Conservation (phyloP, 2,797 vertebrate species). For the Urocyon cinereoargenteus region DNA sequence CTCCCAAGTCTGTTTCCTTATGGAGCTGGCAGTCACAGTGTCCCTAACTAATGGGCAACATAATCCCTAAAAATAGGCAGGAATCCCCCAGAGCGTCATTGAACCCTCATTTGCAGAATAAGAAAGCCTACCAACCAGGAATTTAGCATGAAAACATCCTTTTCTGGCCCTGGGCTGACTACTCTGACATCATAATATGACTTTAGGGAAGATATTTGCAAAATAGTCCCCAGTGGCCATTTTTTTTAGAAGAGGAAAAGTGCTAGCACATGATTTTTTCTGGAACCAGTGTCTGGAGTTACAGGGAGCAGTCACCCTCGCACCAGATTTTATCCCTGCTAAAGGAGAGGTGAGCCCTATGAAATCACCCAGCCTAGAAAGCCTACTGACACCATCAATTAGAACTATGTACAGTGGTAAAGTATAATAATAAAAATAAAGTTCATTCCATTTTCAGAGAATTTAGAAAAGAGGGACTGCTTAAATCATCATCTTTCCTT, state of each 20-base stretch:
- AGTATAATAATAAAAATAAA: neutral
- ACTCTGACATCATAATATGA: neutral
- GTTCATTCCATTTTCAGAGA: neutral
- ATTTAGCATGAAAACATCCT: neutral
- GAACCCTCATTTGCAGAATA: neutral
- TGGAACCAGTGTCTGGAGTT: neutral
- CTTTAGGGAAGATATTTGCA: neutral
- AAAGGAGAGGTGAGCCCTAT: neutral
- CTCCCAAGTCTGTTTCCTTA: neutral
- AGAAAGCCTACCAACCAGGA: neutral
- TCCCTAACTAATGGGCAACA: neutral
- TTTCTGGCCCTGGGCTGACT: neutral
- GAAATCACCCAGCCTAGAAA: neutral
- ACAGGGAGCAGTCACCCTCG: neutral
- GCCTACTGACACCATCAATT: neutral
- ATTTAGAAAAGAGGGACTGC: neutral
- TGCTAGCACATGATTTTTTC: neutral
- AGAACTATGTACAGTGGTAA: neutral
- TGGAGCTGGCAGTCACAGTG: neutral
- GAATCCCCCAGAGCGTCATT: neutral
- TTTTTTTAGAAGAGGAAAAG: slow-evolving; percentile 40
- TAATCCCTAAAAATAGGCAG: neutral
- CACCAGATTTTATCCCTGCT: neutral
- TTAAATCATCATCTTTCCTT: neutral
- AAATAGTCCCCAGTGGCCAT: neutral